Percentiles rank a stretch among this genome's conserved stretches.
These are phyloP conservation scores for Pachycephus smyrnensis DNA, from an alignment of 2,888 invertebrate genomes.

Conservation along the genomic window DNA sequence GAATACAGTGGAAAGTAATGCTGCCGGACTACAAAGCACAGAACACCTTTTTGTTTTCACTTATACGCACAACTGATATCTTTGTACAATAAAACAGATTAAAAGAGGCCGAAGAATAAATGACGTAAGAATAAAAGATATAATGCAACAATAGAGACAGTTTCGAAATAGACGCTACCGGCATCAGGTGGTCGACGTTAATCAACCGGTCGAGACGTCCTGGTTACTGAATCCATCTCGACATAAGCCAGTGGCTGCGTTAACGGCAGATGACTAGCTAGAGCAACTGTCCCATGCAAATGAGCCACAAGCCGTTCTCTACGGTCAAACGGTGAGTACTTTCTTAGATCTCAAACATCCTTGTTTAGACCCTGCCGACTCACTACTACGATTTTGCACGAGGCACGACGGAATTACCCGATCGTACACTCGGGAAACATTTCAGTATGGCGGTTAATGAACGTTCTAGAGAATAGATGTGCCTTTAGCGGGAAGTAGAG, in stretches of 20 bases:
- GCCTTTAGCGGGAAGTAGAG: too few relatives aligned
- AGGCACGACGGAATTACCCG: conserved; percentile 6
- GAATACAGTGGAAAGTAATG: conserved; percentile 26
- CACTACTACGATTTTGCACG: conserved; percentile 26
- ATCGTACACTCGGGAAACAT: conserved; percentile 8
- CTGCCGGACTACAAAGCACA: neutral
- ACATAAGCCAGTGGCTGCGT: conserved; percentile 15
- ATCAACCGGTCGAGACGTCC: conserved; percentile 34
- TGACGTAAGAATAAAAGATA: too few relatives aligned
- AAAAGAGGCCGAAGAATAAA: too few relatives aligned
- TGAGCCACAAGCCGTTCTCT: conserved; percentile 23
- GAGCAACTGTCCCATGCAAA: conserved; percentile 36
- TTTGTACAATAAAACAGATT: too few relatives aligned
- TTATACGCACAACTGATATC: too few relatives aligned
- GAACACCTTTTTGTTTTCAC: too few relatives aligned
- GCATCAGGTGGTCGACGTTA: conserved; percentile 53
- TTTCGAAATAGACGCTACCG: conserved; percentile 22
- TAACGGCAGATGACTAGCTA: neutral
- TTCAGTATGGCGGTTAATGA: conserved; percentile 34
- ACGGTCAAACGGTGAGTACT: neutral
- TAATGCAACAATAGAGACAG: too few relatives aligned
- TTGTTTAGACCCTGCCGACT: too few relatives aligned
- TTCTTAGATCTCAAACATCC: too few relatives aligned
- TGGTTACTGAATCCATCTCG: conserved; percentile 34
- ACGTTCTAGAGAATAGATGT: conserved; percentile 12